Evolutionary conservation across 2,888 invertebrate species (phyloP), one percentile per base, ranked within the genome.

Genomic region (Oscheius sp.): DNA sequence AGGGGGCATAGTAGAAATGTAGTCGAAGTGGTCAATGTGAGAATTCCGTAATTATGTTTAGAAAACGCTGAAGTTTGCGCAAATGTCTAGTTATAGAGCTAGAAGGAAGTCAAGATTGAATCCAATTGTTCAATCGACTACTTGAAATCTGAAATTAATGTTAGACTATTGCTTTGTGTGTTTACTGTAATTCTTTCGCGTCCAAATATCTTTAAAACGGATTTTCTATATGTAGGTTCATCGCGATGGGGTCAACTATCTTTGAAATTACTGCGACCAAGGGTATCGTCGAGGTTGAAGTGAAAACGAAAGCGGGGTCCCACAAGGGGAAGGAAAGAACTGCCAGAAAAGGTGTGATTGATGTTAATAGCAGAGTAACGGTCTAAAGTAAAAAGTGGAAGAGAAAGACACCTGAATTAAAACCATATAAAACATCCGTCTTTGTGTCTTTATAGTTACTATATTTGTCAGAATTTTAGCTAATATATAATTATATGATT

Each of bases 161-260:
- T n/a, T n/a, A n/a, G n/a, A n/a, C n/a, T n/a, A n/a, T n/a, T n/a
- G n/a, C n/a, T n/a, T n/a, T n/a, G n/a, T n/a, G n/a, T n/a, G n/a
- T n/a, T n/a, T n/a, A n/a, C n/a, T n/a, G n/a, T n/a, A n/a, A n/a
- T n/a, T n/a, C n/a, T n/a, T n/a, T 51, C 30, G 30, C 51, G 17
- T 12, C 51, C 30, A 30, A 51, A 51, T 6, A 51, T 22, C 17
- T 9, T 14, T 24, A 26, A 8, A 5, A 20, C 51, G 20, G 47
- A 20, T 12, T 47, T 47, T 47, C 47, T n/a, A 47, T 47, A 47
- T 17, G 22, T 22, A 47, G 22, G 47, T 22, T 47, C 14, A 47
- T 47, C 1, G 47, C 51, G n/a, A 30, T 51, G n/a, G 28, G 51
- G 30, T 30, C 51, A 51, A 26, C 32, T 24, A 47, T 47, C 22